phyloP scores from a whole-genome alignment of 2,797 vertebrate genomes.

The Diglossa cyanea region DNA sequence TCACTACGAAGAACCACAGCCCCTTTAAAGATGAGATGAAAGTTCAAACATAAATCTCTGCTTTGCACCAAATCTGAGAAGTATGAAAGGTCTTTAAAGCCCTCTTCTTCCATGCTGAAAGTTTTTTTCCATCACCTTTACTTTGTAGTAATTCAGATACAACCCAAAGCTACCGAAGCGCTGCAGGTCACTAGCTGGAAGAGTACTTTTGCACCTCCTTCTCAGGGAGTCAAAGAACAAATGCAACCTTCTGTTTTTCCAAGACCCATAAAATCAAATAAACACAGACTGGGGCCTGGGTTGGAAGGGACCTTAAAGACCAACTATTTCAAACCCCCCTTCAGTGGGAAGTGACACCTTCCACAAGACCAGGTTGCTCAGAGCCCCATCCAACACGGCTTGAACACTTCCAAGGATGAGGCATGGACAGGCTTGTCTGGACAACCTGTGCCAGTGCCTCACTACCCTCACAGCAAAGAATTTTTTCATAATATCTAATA shows the following conservation, averaged over 20 bases:
- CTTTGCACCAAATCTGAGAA: not conserved
- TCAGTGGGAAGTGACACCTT: not conserved
- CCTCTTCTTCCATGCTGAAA: not conserved
- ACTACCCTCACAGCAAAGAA: not conserved
- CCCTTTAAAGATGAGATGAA: not conserved
- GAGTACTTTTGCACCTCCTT: not conserved
- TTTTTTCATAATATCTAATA: not conserved
- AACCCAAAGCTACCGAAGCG: not conserved
- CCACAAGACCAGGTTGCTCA: not conserved
- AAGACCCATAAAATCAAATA: not conserved
- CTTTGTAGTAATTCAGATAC: not conserved
- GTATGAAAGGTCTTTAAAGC: not conserved
- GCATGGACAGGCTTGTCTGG: not conserved
- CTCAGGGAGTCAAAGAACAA: not conserved
- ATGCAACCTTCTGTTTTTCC: not conserved
- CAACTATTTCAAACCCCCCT: not conserved
- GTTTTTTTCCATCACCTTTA: not conserved
- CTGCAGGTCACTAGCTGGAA: not conserved
- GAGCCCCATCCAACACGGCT: rapidly evolving
- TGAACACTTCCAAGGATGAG: not conserved
- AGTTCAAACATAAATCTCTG: not conserved
- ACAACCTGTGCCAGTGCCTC: not conserved
- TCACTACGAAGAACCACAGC: not conserved
- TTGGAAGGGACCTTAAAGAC: not conserved
- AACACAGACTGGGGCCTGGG: not conserved